phyloP scores from a whole-genome alignment of 2,797 vertebrate genomes.

The Girardinus metallicus region DNA sequence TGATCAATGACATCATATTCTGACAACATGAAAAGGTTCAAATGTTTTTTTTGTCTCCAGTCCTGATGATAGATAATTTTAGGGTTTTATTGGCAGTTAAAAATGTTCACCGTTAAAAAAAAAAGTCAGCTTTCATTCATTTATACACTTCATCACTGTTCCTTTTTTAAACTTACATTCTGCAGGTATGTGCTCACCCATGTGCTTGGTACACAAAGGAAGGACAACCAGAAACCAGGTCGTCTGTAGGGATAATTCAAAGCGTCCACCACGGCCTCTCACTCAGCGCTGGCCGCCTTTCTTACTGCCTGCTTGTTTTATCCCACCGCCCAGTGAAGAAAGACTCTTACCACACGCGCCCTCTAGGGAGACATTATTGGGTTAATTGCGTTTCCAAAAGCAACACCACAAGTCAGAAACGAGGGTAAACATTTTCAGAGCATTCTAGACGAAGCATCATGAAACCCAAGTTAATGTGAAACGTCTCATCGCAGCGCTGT shows the following conservation, averaged over 20 bases:
- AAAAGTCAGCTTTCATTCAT: not conserved
- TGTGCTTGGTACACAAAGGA: not conserved
- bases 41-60: not conserved
- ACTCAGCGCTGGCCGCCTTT: constrained; percentile 42
- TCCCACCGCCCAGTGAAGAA: constrained; percentile 42
- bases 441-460: not conserved
- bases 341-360: constrained; percentile 40
- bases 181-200: constrained; percentile 5
- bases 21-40: not conserved
- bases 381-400: constrained; percentile 51
- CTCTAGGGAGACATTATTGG: constrained; percentile 39
- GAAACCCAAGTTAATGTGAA: not conserved
- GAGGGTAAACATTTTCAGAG: constrained; percentile 30
- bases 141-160: not conserved
- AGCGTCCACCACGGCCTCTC: constrained; percentile 44
- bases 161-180: not conserved
- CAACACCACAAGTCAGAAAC: constrained; percentile 42
- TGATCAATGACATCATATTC: not conserved
- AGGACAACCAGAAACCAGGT: constrained; percentile 25
- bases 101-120: not conserved
- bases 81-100: not conserved
- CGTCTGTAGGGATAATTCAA: constrained; percentile 37
- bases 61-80: not conserved
- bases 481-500: not conserved
- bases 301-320: constrained; percentile 33